Percentiles rank a stretch among this genome's conserved stretches.
Evolutionary conservation across 2,113 vertebrate species (phyloP).

Genomic region (Mellivora capensis): DNA sequence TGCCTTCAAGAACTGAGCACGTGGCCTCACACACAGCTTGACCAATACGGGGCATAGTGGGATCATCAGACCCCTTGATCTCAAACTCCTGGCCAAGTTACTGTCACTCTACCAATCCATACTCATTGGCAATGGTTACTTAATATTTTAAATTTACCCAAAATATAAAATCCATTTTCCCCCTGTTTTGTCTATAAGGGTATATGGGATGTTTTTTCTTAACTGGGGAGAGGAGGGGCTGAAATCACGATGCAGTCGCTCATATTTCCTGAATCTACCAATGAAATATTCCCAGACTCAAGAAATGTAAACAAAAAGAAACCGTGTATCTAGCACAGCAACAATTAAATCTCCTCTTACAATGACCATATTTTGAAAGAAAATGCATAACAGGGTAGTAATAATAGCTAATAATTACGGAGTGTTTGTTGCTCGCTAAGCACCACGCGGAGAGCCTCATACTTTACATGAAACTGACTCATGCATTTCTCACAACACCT

Average conservation of each 20-base stretch:
- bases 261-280: neutral
- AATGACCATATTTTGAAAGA: neutral
- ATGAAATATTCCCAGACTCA: neutral
- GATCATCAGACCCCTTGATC: neutral
- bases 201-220: neutral
- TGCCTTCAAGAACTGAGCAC: neutral
- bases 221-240: neutral
- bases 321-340: neutral
- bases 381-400: neutral
- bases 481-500: neutral
- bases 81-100: neutral
- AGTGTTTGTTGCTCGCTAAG: neutral
- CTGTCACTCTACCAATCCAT: neutral
- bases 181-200: neutral
- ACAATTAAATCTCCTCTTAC: neutral
- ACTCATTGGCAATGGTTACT: neutral
- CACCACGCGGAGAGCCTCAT: neutral
- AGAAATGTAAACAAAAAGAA: neutral
- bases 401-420: neutral
- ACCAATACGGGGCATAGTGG: neutral
- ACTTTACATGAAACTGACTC: neutral
- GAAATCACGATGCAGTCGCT: neutral
- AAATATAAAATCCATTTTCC: neutral
- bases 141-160: neutral
- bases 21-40: neutral